Percentiles rank a stretch among this genome's conserved stretches.
Conservation (phyloP, 2,888 invertebrate species). For the Anthoptus insignis region DNA sequence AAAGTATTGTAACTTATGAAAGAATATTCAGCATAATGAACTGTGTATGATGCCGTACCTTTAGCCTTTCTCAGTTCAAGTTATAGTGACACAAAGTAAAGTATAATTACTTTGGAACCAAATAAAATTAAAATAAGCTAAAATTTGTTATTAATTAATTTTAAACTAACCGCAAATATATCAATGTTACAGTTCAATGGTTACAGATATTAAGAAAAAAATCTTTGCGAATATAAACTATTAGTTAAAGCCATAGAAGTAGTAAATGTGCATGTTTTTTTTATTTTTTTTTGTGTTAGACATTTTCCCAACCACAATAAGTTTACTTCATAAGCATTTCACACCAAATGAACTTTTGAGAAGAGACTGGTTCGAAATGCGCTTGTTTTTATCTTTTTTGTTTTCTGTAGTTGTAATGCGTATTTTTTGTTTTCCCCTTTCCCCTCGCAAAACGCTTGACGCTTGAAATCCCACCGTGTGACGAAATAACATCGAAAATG, state of each 20-base stretch:
- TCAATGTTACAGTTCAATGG: too few relatives aligned
- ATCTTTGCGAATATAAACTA: background rate
- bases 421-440: constrained; percentile 83
- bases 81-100: too few relatives aligned
- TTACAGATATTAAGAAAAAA: background rate
- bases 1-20: too few relatives aligned
- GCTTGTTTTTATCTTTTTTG: constrained; percentile 60
- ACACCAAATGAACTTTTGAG: constrained; percentile 38
- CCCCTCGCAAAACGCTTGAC: constrained; percentile 83
- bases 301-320: constrained; percentile 86
- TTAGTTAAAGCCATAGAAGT: constrained; percentile 79
- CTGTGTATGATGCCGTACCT: too few relatives aligned
- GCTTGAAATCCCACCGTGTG: constrained; percentile 84
- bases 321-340: constrained; percentile 41
- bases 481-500: constrained; percentile 70
- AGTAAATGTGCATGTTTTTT: constrained; percentile 75
- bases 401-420: constrained; percentile 87
- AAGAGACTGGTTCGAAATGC: constrained; percentile 52
- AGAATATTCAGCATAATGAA: too few relatives aligned
- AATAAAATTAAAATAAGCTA: background rate
- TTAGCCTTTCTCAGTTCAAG: too few relatives aligned
- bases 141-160: background rate
- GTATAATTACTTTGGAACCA: too few relatives aligned
- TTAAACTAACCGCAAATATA: too few relatives aligned
- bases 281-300: constrained; percentile 71